Percentiles rank a stretch among this genome's conserved stretches.
Evolutionary conservation across 1,140 invertebrate species (phyloP).

Genomic region (Drosophila auraria): DNA sequence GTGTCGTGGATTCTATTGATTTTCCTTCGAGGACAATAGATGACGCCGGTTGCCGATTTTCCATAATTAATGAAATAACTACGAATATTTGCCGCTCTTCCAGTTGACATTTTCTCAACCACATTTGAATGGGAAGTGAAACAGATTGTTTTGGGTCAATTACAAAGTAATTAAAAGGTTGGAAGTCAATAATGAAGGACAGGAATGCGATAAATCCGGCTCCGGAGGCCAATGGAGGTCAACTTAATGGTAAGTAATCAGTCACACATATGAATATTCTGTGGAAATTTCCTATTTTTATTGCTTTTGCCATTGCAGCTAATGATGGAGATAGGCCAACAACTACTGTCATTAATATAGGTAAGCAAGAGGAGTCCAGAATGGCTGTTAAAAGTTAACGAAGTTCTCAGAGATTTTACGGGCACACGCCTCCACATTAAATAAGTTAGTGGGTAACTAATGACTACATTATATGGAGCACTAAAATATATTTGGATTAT

Average conservation of each 20-base stretch:
- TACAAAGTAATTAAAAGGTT: neutral
- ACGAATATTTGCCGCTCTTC: neutral
- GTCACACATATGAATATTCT: too few relatives aligned
- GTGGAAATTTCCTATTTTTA: neutral
- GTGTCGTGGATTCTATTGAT: conserved; percentile 20
- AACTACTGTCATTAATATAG: conserved; percentile 67
- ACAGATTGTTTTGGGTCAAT: conserved; percentile 1
- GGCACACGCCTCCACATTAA: neutral
- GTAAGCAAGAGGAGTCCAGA: conserved; percentile 43
- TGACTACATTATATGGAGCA: neutral
- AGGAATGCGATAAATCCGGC: conserved; percentile 25
- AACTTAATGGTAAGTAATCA: conserved; percentile 17
- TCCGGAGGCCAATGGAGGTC: conserved; percentile 9
- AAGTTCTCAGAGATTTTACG: neutral
- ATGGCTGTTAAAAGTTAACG: neutral
- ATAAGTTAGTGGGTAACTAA: neutral
- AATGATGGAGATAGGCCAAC: conserved; percentile 15
- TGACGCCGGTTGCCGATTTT: conserved; percentile 9
- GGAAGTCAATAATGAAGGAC: conserved; percentile 23
- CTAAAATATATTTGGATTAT: neutral
- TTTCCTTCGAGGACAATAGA: conserved; percentile 19
- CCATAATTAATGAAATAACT: conserved; percentile 1
- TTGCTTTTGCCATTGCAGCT: conserved; percentile 28
- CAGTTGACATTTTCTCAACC: conserved; percentile 10
- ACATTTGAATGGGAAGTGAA: conserved; percentile 16